Evolutionary conservation across 2,888 invertebrate genomes (phyloP).

Genomic region (Chrysotoxum bicinctum): DNA sequence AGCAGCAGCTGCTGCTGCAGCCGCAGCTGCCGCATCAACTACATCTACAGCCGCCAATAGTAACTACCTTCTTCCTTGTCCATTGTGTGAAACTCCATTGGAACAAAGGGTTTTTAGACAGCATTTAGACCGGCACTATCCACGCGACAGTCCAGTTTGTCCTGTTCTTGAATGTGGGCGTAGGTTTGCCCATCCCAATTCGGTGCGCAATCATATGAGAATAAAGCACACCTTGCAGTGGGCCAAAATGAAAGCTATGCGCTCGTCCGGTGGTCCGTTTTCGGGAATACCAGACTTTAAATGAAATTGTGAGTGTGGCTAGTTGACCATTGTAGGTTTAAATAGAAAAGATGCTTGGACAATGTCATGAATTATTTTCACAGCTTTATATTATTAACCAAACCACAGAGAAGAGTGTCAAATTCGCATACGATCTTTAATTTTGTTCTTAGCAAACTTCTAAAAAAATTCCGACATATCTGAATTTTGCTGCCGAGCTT

Average conservation of each 20-base stretch:
- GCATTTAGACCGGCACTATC: constrained; percentile 92
- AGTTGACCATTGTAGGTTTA: constrained; percentile 67
- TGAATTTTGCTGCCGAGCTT: too few species aligned
- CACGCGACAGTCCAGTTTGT: constrained; percentile 91
- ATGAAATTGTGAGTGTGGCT: constrained; percentile 79
- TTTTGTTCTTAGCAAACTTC: too few species aligned
- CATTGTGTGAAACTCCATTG: constrained; percentile 87
- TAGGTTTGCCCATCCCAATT: constrained; percentile 91
- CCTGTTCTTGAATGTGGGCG: constrained; percentile 89
- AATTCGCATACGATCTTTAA: too few species aligned
- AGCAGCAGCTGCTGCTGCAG: constrained; percentile 80
- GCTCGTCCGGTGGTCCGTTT: constrained; percentile 82
- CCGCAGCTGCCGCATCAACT: constrained; percentile 77
- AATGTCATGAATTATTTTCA: constrained; percentile 24
- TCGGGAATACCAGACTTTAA: constrained; percentile 81
- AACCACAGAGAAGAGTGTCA: too few species aligned
- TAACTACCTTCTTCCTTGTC: constrained; percentile 84
- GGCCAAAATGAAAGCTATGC: constrained; percentile 90
- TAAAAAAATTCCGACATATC: too few species aligned
- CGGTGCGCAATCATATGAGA: constrained; percentile 93
- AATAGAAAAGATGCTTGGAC: constrained; percentile 29
- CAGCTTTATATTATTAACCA: neutral
- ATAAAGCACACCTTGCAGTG: constrained; percentile 91
- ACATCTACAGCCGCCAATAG: constrained; percentile 74
- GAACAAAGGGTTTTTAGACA: constrained; percentile 86